Base-by-base conservation (phyloP, 2,113 vertebrate genomes). In the Pelodiscus sinensis region DNA sequence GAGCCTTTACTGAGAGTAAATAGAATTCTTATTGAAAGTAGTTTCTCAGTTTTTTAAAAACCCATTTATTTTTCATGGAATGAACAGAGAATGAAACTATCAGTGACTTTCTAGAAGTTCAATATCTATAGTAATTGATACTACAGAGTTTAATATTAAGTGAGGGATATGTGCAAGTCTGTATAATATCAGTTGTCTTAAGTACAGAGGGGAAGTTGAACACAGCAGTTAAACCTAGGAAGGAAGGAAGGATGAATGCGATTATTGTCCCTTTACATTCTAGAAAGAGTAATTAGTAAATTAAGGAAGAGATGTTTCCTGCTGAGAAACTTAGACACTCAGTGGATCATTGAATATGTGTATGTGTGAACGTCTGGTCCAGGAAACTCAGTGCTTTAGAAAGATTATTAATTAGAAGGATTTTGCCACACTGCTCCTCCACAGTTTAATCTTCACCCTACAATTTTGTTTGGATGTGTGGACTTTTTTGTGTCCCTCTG, bases 241-340 rank as follows among this genome's bases (percentile, higher is more conserved):
- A 88, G 90, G 38, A 44, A 62, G 58, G 73, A 83, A 55, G 62
- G 60, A 85, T 44, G 86, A 38, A 16, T 7, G 35, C 55, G 84
- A 79, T 54, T 56, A 6, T 92, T 84, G 29, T 58, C 93, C 44
- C 22, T 80, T 90, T 82, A 14, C 18, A 78, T 14, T 80, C 16
- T 11, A 83, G 75, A 4, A 35, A 81, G 38, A 25, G 85, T 81
- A 1, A 29, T 52, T 80, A 60, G 58, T 58, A 92, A 91, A 52
- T 73, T 1, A 31, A 88, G 78, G 82, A 55, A 81, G n/a, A 79
- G 22, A 5, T 4, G 83, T 92, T 96, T 94, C 83, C 62, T 96
- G 62, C 4, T 27, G 87, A 92, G 93, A 12, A 83, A 91, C 84
- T 93, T 86, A 14, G 44, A 84, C 77, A 27, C 11, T 52, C 13